Percentiles rank a stretch among this genome's conserved stretches.
Conservation (phyloP, 2,113 vertebrate species). For the Dromas ardeola region DNA sequence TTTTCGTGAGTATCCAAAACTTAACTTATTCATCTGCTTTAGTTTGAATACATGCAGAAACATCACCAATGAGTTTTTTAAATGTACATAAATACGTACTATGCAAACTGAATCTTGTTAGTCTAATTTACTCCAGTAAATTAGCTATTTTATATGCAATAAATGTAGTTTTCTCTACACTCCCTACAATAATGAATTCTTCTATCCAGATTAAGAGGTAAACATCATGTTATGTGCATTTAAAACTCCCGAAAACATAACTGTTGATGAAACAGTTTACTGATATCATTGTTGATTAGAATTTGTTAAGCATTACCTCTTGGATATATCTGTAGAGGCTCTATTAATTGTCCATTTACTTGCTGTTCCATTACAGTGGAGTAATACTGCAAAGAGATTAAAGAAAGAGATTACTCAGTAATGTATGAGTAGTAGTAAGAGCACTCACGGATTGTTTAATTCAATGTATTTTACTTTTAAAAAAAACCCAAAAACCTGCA, state of each 20-base stretch:
- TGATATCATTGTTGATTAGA: slow-evolving; percentile 60
- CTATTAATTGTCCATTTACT: slow-evolving; percentile 91
- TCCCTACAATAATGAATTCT: slow-evolving; percentile 58
- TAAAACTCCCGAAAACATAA: slow-evolving; percentile 67
- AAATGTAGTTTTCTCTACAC: slow-evolving; percentile 56
- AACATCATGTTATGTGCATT: slow-evolving; percentile 62
- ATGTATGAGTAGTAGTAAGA: slow-evolving; percentile 13
- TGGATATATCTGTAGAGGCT: slow-evolving; percentile 97
- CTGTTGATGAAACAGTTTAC: slow-evolving; percentile 58
- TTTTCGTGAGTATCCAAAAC: not conserved
- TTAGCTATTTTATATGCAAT: slow-evolving; percentile 70
- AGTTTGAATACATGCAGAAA: not conserved
- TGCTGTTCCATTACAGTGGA: slow-evolving; percentile 95
- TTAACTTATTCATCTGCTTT: slow-evolving; percentile 56
- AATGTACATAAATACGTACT: slow-evolving; percentile 52
- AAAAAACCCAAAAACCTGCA: not conserved
- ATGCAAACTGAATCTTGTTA: slow-evolving; percentile 70
- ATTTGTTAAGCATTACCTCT: slow-evolving; percentile 80
- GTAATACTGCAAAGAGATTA: slow-evolving; percentile 87
- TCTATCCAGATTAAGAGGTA: slow-evolving; percentile 61
- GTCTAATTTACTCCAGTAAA: slow-evolving; percentile 74
- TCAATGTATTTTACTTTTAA: not conserved
- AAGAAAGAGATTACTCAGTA: slow-evolving; percentile 59
- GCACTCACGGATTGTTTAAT: not conserved
- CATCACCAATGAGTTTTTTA: slow-evolving; percentile 48